Conservation (phyloP, 2,113 vertebrate species). For the Pteronura brasiliensis region DNA sequence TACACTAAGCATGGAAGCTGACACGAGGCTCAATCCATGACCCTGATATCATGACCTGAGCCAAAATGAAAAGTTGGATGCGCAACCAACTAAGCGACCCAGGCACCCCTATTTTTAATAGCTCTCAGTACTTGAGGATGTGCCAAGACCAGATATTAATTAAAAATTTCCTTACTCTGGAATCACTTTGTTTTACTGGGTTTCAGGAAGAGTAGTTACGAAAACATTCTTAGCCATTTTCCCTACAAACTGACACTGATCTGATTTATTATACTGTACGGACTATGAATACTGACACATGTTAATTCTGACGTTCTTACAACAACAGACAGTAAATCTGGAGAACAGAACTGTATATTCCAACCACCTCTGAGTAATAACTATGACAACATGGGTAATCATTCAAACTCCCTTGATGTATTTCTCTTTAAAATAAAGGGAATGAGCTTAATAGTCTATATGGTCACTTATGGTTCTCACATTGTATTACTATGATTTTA, state of each 20-base stretch:
- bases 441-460: not conserved
- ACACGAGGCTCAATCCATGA: not conserved
- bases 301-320: not conserved
- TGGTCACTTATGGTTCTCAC: not conserved
- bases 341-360: not conserved
- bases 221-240: not conserved
- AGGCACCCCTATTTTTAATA: not conserved
- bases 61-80: not conserved
- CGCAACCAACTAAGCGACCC: not conserved
- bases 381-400: not conserved
- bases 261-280: not conserved
- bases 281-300: not conserved
- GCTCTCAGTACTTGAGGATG: not conserved
- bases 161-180: not conserved
- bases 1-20: no score
- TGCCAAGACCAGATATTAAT: not conserved
- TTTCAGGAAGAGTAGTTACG: not conserved
- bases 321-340: not conserved
- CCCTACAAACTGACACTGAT: not conserved
- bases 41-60: not conserved
- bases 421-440: not conserved
- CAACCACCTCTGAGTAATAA: not conserved
- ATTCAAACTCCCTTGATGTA: not conserved
- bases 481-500: constrained; percentile 3
- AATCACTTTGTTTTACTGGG: not conserved